Conservation (phyloP, 92 coral and sea anemone species). For the Pocillopora grandis region DNA sequence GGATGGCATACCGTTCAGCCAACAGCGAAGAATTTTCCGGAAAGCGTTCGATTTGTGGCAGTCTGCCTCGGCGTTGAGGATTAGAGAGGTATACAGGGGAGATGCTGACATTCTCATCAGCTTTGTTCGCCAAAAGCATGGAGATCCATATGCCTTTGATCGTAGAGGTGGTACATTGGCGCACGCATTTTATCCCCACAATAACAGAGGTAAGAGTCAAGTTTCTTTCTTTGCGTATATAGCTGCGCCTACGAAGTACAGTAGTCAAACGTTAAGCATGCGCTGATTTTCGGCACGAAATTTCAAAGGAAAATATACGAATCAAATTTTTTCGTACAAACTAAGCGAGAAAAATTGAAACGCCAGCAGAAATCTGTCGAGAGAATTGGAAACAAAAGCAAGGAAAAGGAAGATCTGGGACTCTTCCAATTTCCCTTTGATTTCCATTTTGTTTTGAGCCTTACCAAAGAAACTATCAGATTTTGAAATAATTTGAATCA, state of each 20-base stretch:
- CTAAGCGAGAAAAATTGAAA: no score
- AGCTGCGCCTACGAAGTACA: neutral
- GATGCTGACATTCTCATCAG: conserved; percentile 74
- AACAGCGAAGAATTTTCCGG: conserved; percentile 57
- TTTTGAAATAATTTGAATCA: no score
- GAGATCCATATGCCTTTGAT: conserved; percentile 70
- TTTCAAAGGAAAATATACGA: no score
- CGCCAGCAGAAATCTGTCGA: no score
- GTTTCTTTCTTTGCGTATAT: neutral
- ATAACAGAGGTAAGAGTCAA: conserved; percentile 31
- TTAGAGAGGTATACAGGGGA: conserved; percentile 44
- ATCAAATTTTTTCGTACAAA: no score
- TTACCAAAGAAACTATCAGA: no score
- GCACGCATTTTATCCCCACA: conserved; percentile 82
- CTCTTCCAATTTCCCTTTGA: no score
- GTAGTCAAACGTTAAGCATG: neutral
- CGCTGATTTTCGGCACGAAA: no score
- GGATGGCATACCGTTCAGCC: conserved; percentile 33
- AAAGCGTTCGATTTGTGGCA: conserved; percentile 74
- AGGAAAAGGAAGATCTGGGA: no score
- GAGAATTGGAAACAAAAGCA: no score
- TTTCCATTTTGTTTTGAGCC: no score
- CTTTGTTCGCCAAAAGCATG: conserved; percentile 56
- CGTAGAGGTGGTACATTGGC: conserved; percentile 76
- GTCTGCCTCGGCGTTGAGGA: conserved; percentile 41